Evolutionary conservation across 2,797 vertebrate species (phyloP).

Genomic region (Gambelia wislizenii): DNA sequence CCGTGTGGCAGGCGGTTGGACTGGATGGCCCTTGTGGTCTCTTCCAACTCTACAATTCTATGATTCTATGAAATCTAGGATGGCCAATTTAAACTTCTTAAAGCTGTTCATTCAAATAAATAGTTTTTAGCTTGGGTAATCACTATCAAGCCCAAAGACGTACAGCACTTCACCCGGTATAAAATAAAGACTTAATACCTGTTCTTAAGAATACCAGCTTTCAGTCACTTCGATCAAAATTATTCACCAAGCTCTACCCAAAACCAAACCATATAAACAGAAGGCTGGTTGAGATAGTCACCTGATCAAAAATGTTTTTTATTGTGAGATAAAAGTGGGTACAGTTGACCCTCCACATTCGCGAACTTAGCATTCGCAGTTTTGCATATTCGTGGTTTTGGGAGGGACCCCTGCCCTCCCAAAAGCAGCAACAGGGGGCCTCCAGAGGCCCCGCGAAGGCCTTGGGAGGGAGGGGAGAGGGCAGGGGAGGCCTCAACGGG

Average conservation of each 20-base stretch:
- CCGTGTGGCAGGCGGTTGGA: too few species aligned
- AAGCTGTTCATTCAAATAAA: conserved; percentile 43
- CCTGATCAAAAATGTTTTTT: background rate
- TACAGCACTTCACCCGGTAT: background rate
- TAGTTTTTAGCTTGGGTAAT: conserved; percentile 20
- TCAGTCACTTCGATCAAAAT: background rate
- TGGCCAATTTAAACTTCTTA: conserved; percentile 33
- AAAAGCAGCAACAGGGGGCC: too few species aligned
- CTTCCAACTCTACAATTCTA: too few species aligned
- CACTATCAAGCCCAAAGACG: background rate
- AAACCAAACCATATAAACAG: background rate
- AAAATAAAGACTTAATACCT: conserved; percentile 2
- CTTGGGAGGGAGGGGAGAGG: too few species aligned
- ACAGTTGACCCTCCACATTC: too few species aligned
- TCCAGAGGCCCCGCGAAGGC: too few species aligned
- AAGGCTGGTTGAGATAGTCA: background rate
- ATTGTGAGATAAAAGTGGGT: background rate
- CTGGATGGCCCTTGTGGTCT: too few species aligned
- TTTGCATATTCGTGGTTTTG: too few species aligned
- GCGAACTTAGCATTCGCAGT: too few species aligned
- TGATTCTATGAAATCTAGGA: too few species aligned
- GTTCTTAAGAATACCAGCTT: background rate
- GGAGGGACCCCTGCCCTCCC: too few species aligned
- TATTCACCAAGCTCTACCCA: background rate
- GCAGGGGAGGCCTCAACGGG: too few species aligned